phyloP scores from a whole-genome alignment of 2,888 invertebrate genomes.

The Tiliacea citrago region DNA sequence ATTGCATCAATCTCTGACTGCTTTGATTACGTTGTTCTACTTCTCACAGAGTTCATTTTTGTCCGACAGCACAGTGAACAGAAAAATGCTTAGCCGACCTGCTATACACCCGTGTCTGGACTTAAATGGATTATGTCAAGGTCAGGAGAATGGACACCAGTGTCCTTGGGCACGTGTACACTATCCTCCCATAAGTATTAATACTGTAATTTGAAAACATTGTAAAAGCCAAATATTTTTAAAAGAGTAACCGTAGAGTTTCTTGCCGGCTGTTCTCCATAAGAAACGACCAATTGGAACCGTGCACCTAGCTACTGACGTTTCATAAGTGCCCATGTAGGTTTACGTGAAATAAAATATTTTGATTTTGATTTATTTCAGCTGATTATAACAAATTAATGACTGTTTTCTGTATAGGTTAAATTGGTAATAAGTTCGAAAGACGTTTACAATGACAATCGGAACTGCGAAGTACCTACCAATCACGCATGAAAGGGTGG shows the following conservation, averaged over 20 bases:
- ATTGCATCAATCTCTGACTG: not conserved
- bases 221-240: too few relatives aligned
- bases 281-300: too few relatives aligned
- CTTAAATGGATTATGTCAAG: not conserved
- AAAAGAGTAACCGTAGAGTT: too few relatives aligned
- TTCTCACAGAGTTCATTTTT: not conserved
- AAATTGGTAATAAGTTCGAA: slow-evolving; percentile 21
- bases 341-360: too few relatives aligned
- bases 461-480: not conserved
- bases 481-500: too few relatives aligned
- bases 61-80: not conserved
- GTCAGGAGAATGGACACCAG: not conserved
- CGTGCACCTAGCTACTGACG: too few relatives aligned
- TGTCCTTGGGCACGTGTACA: not conserved
- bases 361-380: not conserved
- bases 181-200: too few relatives aligned
- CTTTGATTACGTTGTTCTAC: not conserved
- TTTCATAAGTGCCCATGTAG: too few relatives aligned
- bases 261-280: too few relatives aligned
- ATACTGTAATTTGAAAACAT: too few relatives aligned
- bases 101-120: not conserved
- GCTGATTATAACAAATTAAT: not conserved
- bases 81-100: not conserved
- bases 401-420: slow-evolving; percentile 20
- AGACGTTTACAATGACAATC: slow-evolving; percentile 19